Conservation (phyloP, 2,888 invertebrate genomes). For the Megastigmus dorsalis region DNA sequence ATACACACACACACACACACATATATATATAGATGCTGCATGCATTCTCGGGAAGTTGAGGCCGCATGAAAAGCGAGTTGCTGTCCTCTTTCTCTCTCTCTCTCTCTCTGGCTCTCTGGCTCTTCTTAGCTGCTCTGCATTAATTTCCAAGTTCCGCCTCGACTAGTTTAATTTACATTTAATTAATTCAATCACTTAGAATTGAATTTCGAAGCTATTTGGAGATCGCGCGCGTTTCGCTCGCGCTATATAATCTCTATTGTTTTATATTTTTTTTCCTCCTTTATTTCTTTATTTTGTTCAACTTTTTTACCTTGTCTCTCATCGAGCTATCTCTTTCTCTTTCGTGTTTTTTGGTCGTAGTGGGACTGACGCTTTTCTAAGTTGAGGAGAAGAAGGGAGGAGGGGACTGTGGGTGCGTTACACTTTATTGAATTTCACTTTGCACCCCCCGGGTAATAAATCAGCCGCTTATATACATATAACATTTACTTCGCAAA, state of each 20-base stretch:
- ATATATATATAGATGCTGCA: not conserved
- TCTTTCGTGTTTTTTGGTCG: not conserved
- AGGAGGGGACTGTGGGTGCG: too few relatives aligned
- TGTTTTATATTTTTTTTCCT: not conserved
- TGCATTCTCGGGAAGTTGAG: not conserved
- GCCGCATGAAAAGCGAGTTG: too few relatives aligned
- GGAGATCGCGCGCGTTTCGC: not conserved
- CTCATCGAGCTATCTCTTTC: not conserved
- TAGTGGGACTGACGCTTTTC: too few relatives aligned
- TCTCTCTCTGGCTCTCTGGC: too few relatives aligned
- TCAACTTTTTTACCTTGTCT: not conserved
- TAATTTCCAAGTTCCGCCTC: slow-evolving; percentile 39
- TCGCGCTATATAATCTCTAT: too few relatives aligned
- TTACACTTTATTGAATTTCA: slow-evolving; percentile 49
- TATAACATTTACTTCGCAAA: slow-evolving; percentile 39
- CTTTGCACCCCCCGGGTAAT: slow-evolving; percentile 36
- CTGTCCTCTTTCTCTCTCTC: too few relatives aligned
- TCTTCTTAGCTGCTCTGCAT: slow-evolving; percentile 36
- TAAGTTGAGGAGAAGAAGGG: too few relatives aligned
- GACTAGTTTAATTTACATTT: slow-evolving; percentile 52
- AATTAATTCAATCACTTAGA: slow-evolving; percentile 52
- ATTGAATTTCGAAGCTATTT: slow-evolving; percentile 42
- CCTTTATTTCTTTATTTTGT: not conserved
- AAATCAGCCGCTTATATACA: slow-evolving; percentile 41
- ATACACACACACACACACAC: not conserved